These are phyloP conservation scores for Stomatorhinus ivindoensis DNA, from an alignment of 2,113 vertebrate species.

Conservation along the genomic window DNA sequence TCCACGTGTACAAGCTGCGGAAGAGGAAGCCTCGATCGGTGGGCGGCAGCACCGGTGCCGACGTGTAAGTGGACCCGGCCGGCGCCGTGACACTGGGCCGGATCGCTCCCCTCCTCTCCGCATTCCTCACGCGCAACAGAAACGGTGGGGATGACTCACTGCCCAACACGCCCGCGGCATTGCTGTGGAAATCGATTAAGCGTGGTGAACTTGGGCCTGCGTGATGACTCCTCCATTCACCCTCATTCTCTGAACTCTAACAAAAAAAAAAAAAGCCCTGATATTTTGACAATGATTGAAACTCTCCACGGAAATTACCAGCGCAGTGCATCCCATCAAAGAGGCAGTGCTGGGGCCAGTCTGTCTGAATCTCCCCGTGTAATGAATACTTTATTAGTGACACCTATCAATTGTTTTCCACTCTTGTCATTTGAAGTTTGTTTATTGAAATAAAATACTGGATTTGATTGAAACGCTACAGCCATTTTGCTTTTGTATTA, in stretches of 20 bases:
- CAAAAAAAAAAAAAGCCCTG: not conserved
- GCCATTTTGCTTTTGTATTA: not conserved
- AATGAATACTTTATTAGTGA: constrained; percentile 3
- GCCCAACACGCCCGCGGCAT: not conserved
- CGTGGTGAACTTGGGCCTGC: not conserved
- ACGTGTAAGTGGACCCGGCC: constrained; percentile 66
- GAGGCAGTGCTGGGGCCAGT: not conserved
- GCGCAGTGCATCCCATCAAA: not conserved
- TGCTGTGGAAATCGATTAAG: not conserved
- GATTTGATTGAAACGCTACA: not conserved
- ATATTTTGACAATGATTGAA: not conserved
- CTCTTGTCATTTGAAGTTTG: not conserved
- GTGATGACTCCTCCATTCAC: not conserved
- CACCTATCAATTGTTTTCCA: not conserved
- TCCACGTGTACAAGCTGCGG: constrained; percentile 81
- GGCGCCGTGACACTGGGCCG: not conserved
- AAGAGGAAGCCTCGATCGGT: not conserved
- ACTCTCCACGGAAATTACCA: not conserved
- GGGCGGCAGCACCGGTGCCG: not conserved
- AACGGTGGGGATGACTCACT: not conserved
- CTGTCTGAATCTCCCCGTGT: not conserved
- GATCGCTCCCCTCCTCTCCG: not conserved
- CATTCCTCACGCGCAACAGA: not conserved
- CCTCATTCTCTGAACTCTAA: not conserved
- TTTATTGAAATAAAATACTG: constrained; percentile 9